Percentiles rank a stretch among this genome's conserved stretches.
These are phyloP conservation scores for Tragopan temminckii DNA, from an alignment of 2,797 vertebrate species.

Conservation along the genomic window DNA sequence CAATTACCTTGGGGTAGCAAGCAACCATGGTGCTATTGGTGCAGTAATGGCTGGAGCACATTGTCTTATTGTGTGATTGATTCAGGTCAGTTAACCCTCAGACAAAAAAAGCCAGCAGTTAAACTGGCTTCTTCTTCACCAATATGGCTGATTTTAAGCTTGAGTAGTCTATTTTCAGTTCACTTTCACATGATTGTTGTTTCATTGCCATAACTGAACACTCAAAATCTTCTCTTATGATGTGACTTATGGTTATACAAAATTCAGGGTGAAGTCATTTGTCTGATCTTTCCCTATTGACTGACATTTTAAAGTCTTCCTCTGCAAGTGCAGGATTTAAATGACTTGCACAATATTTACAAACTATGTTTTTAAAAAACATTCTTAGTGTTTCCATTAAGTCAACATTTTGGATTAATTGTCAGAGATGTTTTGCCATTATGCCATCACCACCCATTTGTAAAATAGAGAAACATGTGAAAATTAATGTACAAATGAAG, in stretches of 20 bases:
- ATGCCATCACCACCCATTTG: background rate
- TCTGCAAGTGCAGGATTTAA: background rate
- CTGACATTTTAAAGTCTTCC: background rate
- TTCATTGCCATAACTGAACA: background rate
- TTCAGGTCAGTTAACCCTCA: background rate
- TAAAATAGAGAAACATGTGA: background rate
- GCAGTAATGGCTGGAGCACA: accelerated
- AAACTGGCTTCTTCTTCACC: background rate
- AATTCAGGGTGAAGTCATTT: background rate
- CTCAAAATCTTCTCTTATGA: background rate
- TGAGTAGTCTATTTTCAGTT: background rate
- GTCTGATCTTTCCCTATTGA: background rate
- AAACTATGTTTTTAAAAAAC: background rate
- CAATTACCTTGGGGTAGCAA: background rate
- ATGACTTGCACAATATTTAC: background rate
- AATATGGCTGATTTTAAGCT: background rate
- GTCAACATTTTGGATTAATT: background rate
- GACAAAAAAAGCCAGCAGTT: background rate
- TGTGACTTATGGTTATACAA: background rate
- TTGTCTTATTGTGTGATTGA: background rate
- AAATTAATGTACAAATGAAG: background rate
- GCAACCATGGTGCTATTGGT: background rate
- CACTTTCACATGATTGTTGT: background rate
- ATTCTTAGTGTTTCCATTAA: background rate
- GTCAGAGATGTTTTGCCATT: background rate